Evolutionary conservation across 2,888 invertebrate species (phyloP).

Genomic region (Gandaritis pyraliata): DNA sequence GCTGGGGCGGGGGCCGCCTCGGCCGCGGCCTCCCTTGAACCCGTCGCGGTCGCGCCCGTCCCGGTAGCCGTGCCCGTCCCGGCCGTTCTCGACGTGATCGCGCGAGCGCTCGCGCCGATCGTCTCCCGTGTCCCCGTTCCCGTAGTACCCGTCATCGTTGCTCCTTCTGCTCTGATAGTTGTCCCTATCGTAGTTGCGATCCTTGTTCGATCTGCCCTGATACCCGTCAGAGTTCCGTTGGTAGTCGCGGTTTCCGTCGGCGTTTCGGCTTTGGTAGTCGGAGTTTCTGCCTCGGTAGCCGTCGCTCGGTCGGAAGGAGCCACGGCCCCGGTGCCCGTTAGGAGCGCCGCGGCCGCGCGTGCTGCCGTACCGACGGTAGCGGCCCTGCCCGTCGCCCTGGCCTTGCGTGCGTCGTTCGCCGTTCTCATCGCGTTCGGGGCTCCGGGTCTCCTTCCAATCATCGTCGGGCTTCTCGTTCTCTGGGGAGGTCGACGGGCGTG

Average conservation of each 20-base stretch:
- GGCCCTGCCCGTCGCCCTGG: constrained; percentile 73
- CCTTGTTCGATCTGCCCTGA: constrained; percentile 64
- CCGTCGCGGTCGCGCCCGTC: constrained; percentile 62
- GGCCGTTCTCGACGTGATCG: constrained; percentile 76
- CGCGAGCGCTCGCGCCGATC: constrained; percentile 71
- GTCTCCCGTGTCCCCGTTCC: constrained; percentile 72
- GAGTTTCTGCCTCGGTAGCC: constrained; percentile 67
- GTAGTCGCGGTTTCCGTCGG: constrained; percentile 49
- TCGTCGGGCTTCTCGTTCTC: constrained; percentile 60
- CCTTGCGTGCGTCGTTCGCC: constrained; percentile 69
- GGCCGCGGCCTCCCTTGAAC: constrained; percentile 64
- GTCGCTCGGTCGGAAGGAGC: constrained; percentile 60
- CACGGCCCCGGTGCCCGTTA: constrained; percentile 74
- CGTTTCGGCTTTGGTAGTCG: constrained; percentile 48
- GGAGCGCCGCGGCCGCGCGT: constrained; percentile 69
- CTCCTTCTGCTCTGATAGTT: constrained; percentile 59
- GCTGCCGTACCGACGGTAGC: constrained; percentile 68
- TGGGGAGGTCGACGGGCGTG: constrained; percentile 43
- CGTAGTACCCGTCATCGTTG: constrained; percentile 68
- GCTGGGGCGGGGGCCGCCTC: constrained; percentile 69
- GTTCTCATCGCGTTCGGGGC: constrained; percentile 68
- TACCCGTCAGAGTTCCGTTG: constrained; percentile 54
- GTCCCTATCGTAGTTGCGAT: constrained; percentile 59
- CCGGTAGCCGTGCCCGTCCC: constrained; percentile 73
- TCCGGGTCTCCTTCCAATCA: constrained; percentile 65